Evolutionary conservation across 2,797 vertebrate genomes (phyloP).

Genomic region (Anguilla marmorata): DNA sequence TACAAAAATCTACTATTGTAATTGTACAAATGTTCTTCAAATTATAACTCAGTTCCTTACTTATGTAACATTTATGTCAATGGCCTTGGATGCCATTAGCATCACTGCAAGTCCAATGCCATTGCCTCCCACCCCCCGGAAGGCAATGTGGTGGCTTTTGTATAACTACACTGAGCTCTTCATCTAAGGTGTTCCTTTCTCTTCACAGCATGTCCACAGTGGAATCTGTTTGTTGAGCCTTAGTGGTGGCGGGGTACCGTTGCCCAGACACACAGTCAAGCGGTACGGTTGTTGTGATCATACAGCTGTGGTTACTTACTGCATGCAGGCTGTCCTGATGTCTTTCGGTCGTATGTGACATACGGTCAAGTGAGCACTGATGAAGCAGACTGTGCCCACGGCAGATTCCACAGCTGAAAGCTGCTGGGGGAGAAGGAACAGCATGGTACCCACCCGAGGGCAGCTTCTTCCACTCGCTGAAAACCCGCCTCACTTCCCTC

Average conservation of each 20-base stretch:
- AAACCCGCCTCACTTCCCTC: background rate
- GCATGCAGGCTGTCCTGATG: background rate
- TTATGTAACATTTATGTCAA: background rate
- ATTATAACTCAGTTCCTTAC: background rate
- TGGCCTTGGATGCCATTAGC: background rate
- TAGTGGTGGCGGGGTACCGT: no score
- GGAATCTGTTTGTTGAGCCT: background rate
- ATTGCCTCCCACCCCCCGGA: background rate
- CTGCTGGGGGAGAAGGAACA: background rate
- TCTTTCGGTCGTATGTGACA: background rate
- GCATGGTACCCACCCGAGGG: background rate
- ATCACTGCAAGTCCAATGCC: background rate
- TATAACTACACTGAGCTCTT: background rate
- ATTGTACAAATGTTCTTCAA: background rate
- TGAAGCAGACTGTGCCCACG: background rate
- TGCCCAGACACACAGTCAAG: background rate
- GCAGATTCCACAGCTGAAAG: background rate
- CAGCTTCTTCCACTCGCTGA: background rate
- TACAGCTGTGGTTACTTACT: background rate
- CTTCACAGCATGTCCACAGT: background rate
- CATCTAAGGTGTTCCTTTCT: background rate
- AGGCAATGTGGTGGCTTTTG: background rate
- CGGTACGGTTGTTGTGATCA: background rate
- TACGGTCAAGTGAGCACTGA: background rate
- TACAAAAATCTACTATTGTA: background rate